Evolutionary conservation across 2,888 invertebrate species (phyloP), one percentile per base, ranked within the genome.

Genomic region (Dilophus febrilis): DNA sequence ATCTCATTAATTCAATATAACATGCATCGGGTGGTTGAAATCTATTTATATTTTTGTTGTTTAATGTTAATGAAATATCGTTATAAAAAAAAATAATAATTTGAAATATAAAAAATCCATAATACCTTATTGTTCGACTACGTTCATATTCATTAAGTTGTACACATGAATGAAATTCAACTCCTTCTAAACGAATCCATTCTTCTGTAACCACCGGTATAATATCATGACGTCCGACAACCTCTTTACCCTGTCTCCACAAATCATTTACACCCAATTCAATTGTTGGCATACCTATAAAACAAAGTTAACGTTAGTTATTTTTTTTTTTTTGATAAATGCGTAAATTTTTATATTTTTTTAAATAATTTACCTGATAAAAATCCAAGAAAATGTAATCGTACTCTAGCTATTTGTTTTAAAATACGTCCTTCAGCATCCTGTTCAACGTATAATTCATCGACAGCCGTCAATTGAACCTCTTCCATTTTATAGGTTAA

Each of bases 151-250:
- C 88, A 44, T 87, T 82, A 51, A 83, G 82, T 55, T 92, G 85
- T 38, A 97, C 86, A 57, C 87, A 86, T 40, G 81, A 78, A 65
- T 97, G 95, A 62, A 98, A 94, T 61, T 95, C 92, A 0, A 87
- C 77, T 37, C 79, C 74, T 65, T 98, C 95, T 40, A 97, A 72
- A 31, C 91, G 77, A 55, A 98, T 98, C 98, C 98, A 99, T 65
- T 98, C 92, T 65, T 99, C 98, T 0, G 98, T 98, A 45, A 86
- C 86, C 14, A 91, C 90, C 17, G 98, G 97, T 58, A 98, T 92
- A 59, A 99, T 98, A 65, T 99, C 98, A 64, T 95, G 94, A 4
- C 98, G 72, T 0, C 98, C 94, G 2, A 98, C 98, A 39, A 99
- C 94, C 70, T 98, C 98, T 64, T 83, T 84, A n/a, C 97, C 97